phyloP scores from a whole-genome alignment of 2,113 vertebrate species.

The Muntiacus muntjak region DNA sequence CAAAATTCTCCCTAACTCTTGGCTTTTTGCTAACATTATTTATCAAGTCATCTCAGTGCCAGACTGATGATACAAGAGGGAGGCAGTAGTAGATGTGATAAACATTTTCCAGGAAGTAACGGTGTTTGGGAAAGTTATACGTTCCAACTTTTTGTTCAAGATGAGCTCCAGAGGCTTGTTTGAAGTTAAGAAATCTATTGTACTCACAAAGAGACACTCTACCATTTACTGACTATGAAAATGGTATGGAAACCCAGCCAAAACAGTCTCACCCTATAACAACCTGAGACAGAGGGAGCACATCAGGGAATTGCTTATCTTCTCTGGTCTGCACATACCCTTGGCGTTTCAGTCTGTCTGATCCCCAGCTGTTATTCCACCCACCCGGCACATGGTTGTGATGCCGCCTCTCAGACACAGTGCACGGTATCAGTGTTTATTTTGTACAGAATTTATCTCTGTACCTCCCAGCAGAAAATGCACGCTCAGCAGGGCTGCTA shows the following conservation, averaged over 20 bases:
- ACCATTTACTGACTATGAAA: not conserved
- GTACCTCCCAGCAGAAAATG: not conserved
- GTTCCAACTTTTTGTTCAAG: not conserved
- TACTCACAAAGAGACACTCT: not conserved
- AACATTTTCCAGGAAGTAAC: not conserved
- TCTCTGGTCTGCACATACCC: not conserved
- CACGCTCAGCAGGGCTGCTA: not conserved
- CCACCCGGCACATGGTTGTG: accelerated
- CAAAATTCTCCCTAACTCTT: not conserved
- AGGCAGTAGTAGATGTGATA: not conserved
- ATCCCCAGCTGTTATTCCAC: not conserved
- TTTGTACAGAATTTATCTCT: not conserved
- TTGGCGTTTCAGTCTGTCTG: not conserved
- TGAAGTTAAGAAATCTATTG: not conserved
- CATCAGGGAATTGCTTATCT: not conserved
- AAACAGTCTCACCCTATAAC: not conserved
- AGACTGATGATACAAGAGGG: not conserved
- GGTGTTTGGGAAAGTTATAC: not conserved
- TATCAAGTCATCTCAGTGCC: not conserved
- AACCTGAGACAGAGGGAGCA: not conserved
- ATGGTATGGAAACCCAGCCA: not conserved
- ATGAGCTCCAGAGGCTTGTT: not conserved
- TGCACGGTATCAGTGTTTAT: not conserved
- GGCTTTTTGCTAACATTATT: not conserved
- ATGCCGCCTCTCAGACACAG: not conserved